Evolutionary conservation across 2,888 invertebrate species (phyloP).

Genomic region (Apamea sordens): DNA sequence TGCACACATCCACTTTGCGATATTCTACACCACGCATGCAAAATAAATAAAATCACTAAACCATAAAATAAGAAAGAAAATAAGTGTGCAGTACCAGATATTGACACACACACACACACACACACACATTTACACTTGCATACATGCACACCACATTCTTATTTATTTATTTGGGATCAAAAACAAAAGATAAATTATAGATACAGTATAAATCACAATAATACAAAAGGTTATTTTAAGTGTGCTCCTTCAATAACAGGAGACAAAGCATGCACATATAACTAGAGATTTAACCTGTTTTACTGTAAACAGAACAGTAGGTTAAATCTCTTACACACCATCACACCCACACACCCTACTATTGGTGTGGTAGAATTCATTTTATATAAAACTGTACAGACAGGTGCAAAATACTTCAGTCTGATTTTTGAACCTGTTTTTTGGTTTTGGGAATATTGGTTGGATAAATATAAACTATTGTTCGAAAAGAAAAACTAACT

Average conservation of each 20-base stretch:
- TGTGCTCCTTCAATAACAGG: neutral
- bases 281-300: too few species aligned
- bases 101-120: neutral
- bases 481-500: neutral
- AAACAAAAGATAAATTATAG: too few species aligned
- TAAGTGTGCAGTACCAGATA: neutral
- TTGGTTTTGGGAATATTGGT: neutral
- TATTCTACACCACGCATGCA: neutral
- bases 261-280: neutral
- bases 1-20: neutral
- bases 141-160: neutral
- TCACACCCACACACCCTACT: conserved; percentile 3
- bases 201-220: neutral
- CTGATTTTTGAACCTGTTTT: neutral
- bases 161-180: neutral
- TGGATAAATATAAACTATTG: neutral
- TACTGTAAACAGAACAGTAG: too few species aligned
- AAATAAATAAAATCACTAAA: neutral
- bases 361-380: conserved; percentile 49
- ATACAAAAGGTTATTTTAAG: neutral
- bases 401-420: conserved; percentile 21
- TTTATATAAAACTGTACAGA: conserved; percentile 63
- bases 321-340: neutral
- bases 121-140: neutral
- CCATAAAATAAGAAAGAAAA: neutral